These are phyloP conservation scores for Drosophila guanche DNA, from an alignment of 1,140 invertebrate genomes.

Conservation along the genomic window DNA sequence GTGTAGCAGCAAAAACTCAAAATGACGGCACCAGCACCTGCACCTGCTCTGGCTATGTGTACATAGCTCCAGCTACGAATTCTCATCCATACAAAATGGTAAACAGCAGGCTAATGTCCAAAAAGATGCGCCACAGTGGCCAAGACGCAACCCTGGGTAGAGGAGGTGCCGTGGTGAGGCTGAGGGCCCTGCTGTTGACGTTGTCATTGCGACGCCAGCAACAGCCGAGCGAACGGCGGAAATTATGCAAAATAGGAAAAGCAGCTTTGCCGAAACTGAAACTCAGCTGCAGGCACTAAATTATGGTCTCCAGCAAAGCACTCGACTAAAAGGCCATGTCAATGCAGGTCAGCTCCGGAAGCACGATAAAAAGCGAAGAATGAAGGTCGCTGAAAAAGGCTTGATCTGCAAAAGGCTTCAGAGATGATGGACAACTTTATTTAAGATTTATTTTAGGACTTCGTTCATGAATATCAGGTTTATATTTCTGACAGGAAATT, in stretches of 20 bases:
- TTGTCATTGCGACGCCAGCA: conserved; percentile 35
- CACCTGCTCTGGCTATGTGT: conserved; percentile 11
- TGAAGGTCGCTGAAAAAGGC: too few relatives aligned
- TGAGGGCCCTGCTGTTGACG: conserved; percentile 30
- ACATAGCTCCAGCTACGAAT: neutral
- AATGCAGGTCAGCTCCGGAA: conserved; percentile 51
- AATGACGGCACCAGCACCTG: conserved; percentile 15
- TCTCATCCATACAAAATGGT: conserved; percentile 58
- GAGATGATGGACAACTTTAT: too few relatives aligned
- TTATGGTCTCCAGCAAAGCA: conserved; percentile 51
- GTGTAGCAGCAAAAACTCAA: conserved; percentile 13
- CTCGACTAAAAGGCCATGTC: conserved; percentile 55
- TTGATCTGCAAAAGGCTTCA: too few relatives aligned
- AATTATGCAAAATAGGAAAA: conserved; percentile 82
- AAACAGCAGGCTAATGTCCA: conserved; percentile 72
- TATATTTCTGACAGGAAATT: too few relatives aligned
- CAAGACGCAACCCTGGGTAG: conserved; percentile 49
- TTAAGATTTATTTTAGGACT: too few relatives aligned
- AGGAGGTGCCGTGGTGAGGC: conserved; percentile 27
- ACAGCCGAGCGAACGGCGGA: conserved; percentile 54
- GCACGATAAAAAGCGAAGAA: neutral
- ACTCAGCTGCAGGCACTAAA: conserved; percentile 70
- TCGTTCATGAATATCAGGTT: too few relatives aligned
- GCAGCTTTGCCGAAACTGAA: conserved; percentile 76
- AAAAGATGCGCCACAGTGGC: conserved; percentile 65